phyloP scores from a whole-genome alignment of 2,113 vertebrate genomes.

The Platysteira castanea region DNA sequence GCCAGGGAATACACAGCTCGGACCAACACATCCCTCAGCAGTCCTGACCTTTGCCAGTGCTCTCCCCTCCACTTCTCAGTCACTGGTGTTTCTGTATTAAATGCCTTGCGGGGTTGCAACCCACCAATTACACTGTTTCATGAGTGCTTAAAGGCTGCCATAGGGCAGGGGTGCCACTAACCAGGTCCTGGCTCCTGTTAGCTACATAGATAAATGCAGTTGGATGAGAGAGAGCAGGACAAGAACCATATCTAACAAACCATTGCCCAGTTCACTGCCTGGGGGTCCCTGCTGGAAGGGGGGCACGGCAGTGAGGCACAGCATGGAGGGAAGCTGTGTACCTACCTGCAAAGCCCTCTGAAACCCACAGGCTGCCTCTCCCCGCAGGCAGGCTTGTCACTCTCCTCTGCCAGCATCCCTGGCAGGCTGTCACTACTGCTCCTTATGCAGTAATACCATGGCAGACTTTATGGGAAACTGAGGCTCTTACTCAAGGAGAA shows the following conservation, averaged over 20 bases:
- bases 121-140: neutral
- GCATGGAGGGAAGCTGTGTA: neutral
- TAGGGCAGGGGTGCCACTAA: neutral
- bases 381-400: neutral
- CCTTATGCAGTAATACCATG: neutral
- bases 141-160: neutral
- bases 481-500: neutral
- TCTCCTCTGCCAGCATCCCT: fast-evolving
- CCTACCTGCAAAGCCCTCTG: neutral
- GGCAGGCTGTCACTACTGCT: neutral
- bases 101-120: neutral
- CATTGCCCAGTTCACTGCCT: neutral
- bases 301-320: fast-evolving
- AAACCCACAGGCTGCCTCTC: neutral
- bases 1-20: neutral
- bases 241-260: fast-evolving
- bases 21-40: neutral
- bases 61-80: neutral
- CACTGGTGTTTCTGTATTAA: neutral
- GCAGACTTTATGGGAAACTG: neutral
- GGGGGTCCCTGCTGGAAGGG: neutral
- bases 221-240: neutral
- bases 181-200: neutral
- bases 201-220: neutral
- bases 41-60: neutral